A percentile compares a stretch with the other conserved stretches of the same genome.
Conservation (phyloP, 2,797 vertebrate species). For the Girardinus metallicus region DNA sequence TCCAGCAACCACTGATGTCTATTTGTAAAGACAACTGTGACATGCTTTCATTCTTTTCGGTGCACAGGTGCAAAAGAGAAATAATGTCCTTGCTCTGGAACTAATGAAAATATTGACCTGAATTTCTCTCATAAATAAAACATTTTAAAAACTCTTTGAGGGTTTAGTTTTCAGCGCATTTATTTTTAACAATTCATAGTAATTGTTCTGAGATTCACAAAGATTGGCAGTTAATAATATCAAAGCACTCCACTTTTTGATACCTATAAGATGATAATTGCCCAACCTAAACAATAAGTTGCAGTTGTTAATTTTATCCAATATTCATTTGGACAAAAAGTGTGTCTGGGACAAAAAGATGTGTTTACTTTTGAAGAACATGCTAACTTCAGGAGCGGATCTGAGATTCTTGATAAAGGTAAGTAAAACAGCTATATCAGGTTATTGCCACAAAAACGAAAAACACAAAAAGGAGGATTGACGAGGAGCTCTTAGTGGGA, state of each 20-base stretch:
- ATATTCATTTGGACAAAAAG: background rate
- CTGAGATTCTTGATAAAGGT: background rate
- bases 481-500: background rate
- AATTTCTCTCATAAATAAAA: constrained; percentile 42
- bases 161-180: constrained; percentile 38
- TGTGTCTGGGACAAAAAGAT: background rate
- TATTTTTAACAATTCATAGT: constrained; percentile 33
- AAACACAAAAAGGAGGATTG: background rate
- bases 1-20: constrained; percentile 61
- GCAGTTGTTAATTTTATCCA: background rate
- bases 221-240: background rate
- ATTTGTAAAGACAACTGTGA: constrained; percentile 73
- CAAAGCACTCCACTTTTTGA: background rate
- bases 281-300: background rate
- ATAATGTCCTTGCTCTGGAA: constrained; percentile 35
- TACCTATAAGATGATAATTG: background rate
- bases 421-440: background rate
- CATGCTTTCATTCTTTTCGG: constrained; percentile 68
- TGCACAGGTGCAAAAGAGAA: constrained; percentile 68
- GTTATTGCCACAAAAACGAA: background rate
- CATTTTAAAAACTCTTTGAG: constrained; percentile 33
- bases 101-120: constrained; percentile 29
- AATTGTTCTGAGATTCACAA: background rate
- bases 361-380: background rate
- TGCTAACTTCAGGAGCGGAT: background rate